Evolutionary conservation across 1,140 invertebrate species (phyloP), one percentile per base, ranked within the genome.

Genomic region (Zaprionus africanus): DNA sequence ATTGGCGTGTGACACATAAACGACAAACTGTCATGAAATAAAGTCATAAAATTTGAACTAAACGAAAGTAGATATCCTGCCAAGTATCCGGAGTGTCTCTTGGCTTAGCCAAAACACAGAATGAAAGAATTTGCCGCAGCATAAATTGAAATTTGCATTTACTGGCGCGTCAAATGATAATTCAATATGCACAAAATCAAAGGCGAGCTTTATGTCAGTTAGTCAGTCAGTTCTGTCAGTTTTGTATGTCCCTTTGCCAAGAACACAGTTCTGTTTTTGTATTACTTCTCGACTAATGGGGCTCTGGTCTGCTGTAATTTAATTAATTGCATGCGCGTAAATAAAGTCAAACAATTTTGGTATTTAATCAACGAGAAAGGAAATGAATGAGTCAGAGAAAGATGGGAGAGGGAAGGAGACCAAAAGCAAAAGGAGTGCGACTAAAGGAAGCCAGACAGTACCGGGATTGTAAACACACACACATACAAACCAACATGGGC

Each of bases 1-100:
- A 84, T 63, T 87, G 84, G 74, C 84, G 85, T 87, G 84, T 79
- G 81, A 81, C 74, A 87, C 84, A 83, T 72, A 85, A 90, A 90
- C 85, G 85, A 84, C 85, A 90, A 79, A 74, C 66, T 77, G 85
- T 90, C 85, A 90, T 90, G 85, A 70, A 85, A 90, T 90, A 90
- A 85, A 90, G 81, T 82, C 85, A 73, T 90, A 90, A 90, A 78
- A 81, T 67, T 54, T 24, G 53, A n/a, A 64, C 66, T 69, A 74
- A 78, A 65, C 46, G 57, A 58, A 31, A 24, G 31, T 65, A 34
- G 17, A 57, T 61, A 61, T 59, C 64, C 64, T 36, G 66, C 34
- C 15, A 62, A 68, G 58, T 58, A 46, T 17, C 6, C 41, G 41
- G 1, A 41, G 13, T 43, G 46, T 53, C 31, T 34, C 31, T 34